phyloP scores from a whole-genome alignment of 1,140 invertebrate genomes.

The Drosophila parvula region DNA sequence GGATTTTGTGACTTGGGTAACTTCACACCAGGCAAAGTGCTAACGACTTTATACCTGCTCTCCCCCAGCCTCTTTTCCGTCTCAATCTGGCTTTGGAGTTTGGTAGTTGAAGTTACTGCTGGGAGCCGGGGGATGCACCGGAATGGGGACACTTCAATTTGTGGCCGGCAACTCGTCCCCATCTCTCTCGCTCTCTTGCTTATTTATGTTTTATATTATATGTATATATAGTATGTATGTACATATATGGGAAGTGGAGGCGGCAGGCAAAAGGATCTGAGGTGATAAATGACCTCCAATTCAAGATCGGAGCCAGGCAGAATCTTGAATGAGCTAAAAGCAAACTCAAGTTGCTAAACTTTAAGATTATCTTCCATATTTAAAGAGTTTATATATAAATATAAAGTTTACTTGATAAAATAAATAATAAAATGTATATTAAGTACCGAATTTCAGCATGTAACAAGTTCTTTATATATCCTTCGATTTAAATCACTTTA shows the following conservation, averaged over 20 bases:
- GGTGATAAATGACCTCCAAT: conserved; percentile 2
- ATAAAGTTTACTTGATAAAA: too few species aligned
- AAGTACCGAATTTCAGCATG: too few species aligned
- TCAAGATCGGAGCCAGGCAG: background rate
- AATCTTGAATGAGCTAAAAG: background rate
- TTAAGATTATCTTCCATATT: background rate
- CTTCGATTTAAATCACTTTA: background rate
- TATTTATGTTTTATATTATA: conserved; percentile 1
- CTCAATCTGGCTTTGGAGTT: conserved; percentile 6
- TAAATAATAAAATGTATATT: too few species aligned
- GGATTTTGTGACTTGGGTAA: conserved; percentile 47
- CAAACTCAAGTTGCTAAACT: background rate
- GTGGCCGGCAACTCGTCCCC: background rate
- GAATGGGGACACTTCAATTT: conserved; percentile 46
- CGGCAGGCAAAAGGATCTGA: background rate
- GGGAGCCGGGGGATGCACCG: conserved; percentile 17
- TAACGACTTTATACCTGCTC: conserved; percentile 77
- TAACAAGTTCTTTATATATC: background rate
- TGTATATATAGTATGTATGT: too few species aligned
- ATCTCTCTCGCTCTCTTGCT: background rate
- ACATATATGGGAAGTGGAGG: too few species aligned
- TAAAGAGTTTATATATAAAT: background rate
- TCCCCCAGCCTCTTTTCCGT: conserved; percentile 4
- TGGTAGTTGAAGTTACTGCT: conserved; percentile 2
- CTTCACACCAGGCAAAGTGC: conserved; percentile 74